These are phyloP conservation scores for Dendrocincla fuliginosa DNA, from an alignment of 2,797 vertebrate species.

Conservation along the genomic window DNA sequence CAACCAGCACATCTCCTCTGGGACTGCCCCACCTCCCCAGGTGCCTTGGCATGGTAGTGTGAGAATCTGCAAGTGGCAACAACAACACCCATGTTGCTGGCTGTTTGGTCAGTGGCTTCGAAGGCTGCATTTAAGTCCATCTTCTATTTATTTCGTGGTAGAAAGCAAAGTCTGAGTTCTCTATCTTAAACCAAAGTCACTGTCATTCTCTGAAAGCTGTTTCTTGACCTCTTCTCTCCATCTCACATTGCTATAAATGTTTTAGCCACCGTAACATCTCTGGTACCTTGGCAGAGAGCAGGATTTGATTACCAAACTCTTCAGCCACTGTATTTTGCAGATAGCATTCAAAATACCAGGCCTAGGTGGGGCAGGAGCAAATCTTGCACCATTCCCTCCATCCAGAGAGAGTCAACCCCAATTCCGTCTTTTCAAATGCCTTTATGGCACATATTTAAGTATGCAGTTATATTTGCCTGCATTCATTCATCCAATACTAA, in stretches of 20 bases:
- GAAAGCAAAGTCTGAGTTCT: background rate
- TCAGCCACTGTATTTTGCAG: background rate
- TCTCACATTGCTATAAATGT: background rate
- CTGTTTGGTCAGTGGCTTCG: background rate
- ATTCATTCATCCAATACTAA: conserved; percentile 6
- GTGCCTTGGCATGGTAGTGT: background rate
- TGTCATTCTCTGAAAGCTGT: background rate
- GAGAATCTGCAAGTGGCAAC: background rate
- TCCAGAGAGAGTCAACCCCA: background rate
- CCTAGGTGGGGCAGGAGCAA: background rate
- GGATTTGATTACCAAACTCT: background rate
- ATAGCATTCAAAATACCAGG: background rate
- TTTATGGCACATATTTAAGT: background rate
- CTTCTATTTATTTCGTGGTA: background rate
- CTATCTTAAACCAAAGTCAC: background rate
- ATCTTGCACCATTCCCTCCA: background rate
- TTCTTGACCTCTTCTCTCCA: background rate
- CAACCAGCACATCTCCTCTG: background rate
- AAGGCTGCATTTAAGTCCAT: background rate
- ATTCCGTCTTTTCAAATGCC: background rate
- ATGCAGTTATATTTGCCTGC: background rate
- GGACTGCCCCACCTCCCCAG: background rate
- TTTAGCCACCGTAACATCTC: background rate
- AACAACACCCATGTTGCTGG: background rate
- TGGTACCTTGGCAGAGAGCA: background rate